These are phyloP conservation scores for Forbesichthys papilliferus DNA, from an alignment of 2,113 vertebrate genomes.

Conservation along the genomic window DNA sequence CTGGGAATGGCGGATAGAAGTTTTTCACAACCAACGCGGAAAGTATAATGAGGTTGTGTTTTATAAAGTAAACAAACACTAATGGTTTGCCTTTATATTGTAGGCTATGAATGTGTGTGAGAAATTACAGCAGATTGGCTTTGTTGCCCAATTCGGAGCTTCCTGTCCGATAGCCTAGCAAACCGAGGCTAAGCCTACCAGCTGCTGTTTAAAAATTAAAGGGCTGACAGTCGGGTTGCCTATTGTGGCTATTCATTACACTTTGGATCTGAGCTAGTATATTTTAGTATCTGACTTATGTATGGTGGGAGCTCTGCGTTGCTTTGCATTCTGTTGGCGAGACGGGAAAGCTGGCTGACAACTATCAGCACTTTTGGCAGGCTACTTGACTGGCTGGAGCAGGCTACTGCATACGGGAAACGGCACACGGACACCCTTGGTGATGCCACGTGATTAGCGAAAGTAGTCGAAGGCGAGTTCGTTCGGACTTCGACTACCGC, in stretches of 20 bases:
- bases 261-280: background rate
- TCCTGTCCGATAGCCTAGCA: background rate
- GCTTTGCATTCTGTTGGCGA: background rate
- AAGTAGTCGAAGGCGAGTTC: too few relatives aligned
- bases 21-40: constrained; percentile 58
- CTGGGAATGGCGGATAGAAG: constrained; percentile 63
- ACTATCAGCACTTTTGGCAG: constrained; percentile 20
- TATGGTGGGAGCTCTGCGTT: background rate
- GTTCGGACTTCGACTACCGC: too few relatives aligned
- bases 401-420: constrained; percentile 11
- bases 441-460: too few relatives aligned
- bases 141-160: constrained; percentile 1
- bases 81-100: background rate
- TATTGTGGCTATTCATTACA: constrained; percentile 42
- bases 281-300: background rate
- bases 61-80: background rate
- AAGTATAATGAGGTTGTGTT: constrained; percentile 56
- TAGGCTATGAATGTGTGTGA: background rate
- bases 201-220: constrained; percentile 80
- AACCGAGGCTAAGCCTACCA: constrained; percentile 50
- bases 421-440: too few relatives aligned
- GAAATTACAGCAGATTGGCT: background rate
- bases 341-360: background rate
- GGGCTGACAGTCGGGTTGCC: constrained; percentile 52
- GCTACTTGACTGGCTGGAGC: constrained; percentile 22